phyloP scores from a whole-genome alignment of 2,888 invertebrate species.

The Halictus ligatus region DNA sequence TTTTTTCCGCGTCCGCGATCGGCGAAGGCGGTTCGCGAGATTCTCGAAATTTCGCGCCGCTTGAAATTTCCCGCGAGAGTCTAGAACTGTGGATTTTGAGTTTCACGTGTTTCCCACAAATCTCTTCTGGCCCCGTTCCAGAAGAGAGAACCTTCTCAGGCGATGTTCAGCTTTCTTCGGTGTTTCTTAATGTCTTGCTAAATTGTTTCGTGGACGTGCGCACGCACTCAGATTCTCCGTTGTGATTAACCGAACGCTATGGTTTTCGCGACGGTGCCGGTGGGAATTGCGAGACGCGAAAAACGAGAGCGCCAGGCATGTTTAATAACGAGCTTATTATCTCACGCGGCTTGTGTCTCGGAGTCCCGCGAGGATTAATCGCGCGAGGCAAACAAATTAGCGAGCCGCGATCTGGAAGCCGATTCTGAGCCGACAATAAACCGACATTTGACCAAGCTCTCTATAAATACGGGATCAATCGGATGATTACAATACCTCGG shows the following conservation, averaged over 20 bases:
- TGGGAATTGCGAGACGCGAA: neutral
- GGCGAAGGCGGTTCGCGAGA: neutral
- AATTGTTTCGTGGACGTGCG: neutral
- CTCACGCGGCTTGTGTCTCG: neutral
- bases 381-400: neutral
- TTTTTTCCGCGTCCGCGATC: neutral
- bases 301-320: slow-evolving; percentile 1
- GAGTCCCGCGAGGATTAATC: neutral
- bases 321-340: slow-evolving; percentile 9
- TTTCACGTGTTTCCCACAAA: neutral
- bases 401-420: neutral
- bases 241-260: neutral
- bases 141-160: neutral
- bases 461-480: neutral
- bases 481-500: neutral
- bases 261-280: neutral
- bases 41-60: neutral
- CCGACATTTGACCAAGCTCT: neutral
- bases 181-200: neutral
- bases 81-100: neutral
- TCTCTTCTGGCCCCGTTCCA: neutral
- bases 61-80: neutral
- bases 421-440: neutral
- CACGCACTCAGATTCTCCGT: neutral
- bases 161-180: neutral